Conservation (phyloP, 64 coral and sea anemone species). For the Montipora capricornis region DNA sequence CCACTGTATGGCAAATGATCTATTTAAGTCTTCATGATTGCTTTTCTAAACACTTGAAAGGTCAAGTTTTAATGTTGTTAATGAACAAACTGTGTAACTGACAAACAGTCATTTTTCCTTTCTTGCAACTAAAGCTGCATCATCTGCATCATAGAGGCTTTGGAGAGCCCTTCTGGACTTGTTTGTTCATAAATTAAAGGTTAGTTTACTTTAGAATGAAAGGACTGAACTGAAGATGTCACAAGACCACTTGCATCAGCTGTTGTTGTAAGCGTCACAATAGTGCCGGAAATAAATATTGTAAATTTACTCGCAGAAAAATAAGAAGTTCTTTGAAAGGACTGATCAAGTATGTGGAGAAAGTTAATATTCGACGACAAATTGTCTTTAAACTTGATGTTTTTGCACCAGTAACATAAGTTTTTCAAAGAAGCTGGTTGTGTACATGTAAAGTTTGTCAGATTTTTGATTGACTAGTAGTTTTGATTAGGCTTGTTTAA, state of each 20-base stretch:
- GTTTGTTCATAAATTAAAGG: background rate
- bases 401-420: too few relatives aligned
- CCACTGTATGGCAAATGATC: too few relatives aligned
- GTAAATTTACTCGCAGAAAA: too few relatives aligned
- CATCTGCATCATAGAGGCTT: conserved; percentile 5
- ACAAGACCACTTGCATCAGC: background rate
- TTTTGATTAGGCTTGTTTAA: background rate
- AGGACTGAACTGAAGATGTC: background rate
- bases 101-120: conserved; percentile 59
- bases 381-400: too few relatives aligned
- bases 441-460: background rate
- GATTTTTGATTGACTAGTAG: background rate
- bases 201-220: background rate
- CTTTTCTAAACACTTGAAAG: conserved; percentile 39
- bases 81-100: conserved; percentile 35
- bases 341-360: too few relatives aligned
- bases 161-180: conserved; percentile 62
- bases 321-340: too few relatives aligned
- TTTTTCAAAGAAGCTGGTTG: background rate
- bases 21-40: too few relatives aligned
- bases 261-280: background rate
- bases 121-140: conserved; percentile 48
- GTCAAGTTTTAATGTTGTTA: conserved; percentile 35
- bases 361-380: too few relatives aligned
- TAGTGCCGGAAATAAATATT: background rate